Evolutionary conservation across 1,140 invertebrate species (phyloP), one percentile per base, ranked within the genome.

Genomic region (Armadillidium nasatum): DNA sequence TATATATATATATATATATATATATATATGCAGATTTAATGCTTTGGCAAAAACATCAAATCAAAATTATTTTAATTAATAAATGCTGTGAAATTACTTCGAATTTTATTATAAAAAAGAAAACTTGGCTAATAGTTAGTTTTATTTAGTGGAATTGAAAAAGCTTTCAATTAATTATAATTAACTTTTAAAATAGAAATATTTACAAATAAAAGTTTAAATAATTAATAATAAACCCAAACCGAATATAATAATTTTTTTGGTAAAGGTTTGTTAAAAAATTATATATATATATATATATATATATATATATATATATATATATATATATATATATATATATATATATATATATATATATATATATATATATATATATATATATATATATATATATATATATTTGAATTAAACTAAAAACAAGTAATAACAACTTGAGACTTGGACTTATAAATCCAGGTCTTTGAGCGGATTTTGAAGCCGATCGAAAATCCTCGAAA

Each of bases 401-500:
- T 72, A 86, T 85, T 84, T 89, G 88, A 71, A 88, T 85, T 44
- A 33, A 91, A 89, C n/a, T 91, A 83, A 23, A 88, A 87, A 19
- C 84, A 86, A 22, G 89, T 88, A 78, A 92, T 90, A 78, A 89
- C 87, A 50, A 93, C 87, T 83, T 93, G 92, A 0, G 91, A 91
- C 77, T 88, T 88, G 7, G 92, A 82, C 90, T 91, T 80, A 93
- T 92, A 83, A 90, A 93, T 33, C 87, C 88, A 0, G 90, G 91
- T 70, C 91, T 82, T 70, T 89, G 86, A 1, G 90, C 89, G 11
- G 90, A 89, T 78, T 87, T 87, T 10, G 89, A 87, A 60, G 86
- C 90, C 72, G 86, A 86, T 88, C 86, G 82, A 90, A 90, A 78
- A 90, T 89, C 73, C 89, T 83, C 0, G 88, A 88, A 75, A 90